phyloP scores from a whole-genome alignment of 1,140 invertebrate species.

The Plectrocnemia conspersa region DNA sequence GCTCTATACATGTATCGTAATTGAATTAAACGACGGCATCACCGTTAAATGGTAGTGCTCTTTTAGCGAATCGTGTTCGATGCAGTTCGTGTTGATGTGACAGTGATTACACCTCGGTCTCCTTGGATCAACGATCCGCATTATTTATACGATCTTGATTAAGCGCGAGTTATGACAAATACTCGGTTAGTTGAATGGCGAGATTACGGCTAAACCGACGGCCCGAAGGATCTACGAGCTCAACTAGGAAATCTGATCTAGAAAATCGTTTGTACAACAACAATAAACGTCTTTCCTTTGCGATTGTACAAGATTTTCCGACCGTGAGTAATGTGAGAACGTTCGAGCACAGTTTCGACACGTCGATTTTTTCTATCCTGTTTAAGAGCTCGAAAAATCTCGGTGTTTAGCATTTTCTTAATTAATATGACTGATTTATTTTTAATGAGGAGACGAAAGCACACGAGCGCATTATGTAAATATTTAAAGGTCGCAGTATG shows the following conservation, averaged over 20 bases:
- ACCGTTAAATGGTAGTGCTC: slow-evolving; percentile 5
- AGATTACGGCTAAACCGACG: slow-evolving; percentile 16
- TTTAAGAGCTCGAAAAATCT: too few relatives aligned
- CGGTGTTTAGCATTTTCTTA: too few relatives aligned
- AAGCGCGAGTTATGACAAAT: slow-evolving; percentile 31
- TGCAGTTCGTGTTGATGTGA: slow-evolving; percentile 23
- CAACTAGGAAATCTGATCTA: background rate
- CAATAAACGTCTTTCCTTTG: background rate
- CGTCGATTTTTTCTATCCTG: too few relatives aligned
- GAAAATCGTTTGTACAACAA: slow-evolving; percentile 4
- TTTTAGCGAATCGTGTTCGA: slow-evolving; percentile 19
- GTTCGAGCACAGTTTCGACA: too few relatives aligned
- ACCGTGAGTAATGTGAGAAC: slow-evolving; percentile 3
- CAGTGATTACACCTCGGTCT: slow-evolving; percentile 20
- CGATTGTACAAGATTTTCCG: background rate
- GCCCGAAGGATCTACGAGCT: too few relatives aligned
- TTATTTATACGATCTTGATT: slow-evolving; percentile 32
- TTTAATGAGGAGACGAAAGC: background rate
- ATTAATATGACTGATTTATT: background rate
- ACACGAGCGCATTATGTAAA: slow-evolving; percentile 3
- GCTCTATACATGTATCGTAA: background rate
- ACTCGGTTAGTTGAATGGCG: slow-evolving; percentile 18
- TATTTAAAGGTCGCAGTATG: slow-evolving; percentile 17
- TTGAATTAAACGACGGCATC: too few relatives aligned
- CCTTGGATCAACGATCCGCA: slow-evolving; percentile 10